Conservation (phyloP, 2,888 invertebrate genomes). For the Habrosyne pyritoides region DNA sequence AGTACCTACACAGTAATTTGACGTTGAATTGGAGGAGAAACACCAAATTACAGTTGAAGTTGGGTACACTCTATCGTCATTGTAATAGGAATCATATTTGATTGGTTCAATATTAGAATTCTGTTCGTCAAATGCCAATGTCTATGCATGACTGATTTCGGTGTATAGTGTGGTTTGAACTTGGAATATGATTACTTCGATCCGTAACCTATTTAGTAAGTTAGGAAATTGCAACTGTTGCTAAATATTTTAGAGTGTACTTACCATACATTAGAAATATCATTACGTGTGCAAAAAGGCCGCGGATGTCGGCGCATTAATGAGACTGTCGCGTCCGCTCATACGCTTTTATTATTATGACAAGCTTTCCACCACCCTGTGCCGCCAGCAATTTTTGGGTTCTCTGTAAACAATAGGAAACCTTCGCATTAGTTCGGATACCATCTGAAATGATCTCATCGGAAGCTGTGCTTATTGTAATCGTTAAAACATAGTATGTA, state of each 20-base stretch:
- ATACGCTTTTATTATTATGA: neutral
- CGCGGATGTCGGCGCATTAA: slow-evolving; percentile 43
- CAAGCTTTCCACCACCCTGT: neutral
- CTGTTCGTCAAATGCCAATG: neutral
- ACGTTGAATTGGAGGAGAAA: neutral
- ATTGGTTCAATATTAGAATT: neutral
- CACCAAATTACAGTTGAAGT: neutral
- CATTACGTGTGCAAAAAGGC: slow-evolving; percentile 21
- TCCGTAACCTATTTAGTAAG: no score
- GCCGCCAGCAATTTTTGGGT: neutral
- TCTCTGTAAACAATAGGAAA: slow-evolving; percentile 1
- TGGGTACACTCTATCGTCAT: neutral
- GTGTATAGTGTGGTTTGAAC: neutral
- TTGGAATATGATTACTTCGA: no score
- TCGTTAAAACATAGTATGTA: no score
- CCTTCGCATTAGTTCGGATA: neutral
- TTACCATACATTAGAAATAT: slow-evolving; percentile 26
- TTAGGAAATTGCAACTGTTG: slow-evolving; percentile 1
- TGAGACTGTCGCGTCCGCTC: slow-evolving; percentile 25
- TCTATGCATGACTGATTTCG: neutral
- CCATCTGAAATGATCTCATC: neutral
- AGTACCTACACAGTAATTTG: neutral
- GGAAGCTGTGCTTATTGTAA: neutral
- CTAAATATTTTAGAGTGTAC: slow-evolving; percentile 29
- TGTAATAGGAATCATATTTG: neutral